phyloP scores from a whole-genome alignment of 2,113 vertebrate species.

The Colinus virginianus region DNA sequence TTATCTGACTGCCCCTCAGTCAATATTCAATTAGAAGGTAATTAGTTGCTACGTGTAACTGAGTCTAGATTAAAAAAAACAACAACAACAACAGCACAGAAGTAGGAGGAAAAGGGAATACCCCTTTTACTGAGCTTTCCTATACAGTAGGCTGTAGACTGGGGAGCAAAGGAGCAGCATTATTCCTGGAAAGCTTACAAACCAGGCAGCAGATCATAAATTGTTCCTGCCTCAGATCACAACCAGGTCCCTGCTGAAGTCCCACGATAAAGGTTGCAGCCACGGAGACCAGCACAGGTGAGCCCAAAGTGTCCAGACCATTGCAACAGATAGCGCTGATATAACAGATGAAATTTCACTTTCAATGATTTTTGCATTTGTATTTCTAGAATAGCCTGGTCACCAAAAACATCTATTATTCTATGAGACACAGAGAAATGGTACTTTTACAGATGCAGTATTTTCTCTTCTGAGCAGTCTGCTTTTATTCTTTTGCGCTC shows the following conservation, averaged over 20 bases:
- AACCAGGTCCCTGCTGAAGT: not conserved
- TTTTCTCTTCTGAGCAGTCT: conserved; percentile 44
- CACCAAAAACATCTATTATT: not conserved
- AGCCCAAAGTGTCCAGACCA: not conserved
- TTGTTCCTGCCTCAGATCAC: not conserved
- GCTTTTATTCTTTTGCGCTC: conserved; percentile 24
- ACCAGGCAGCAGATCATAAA: not conserved
- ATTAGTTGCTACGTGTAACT: conserved; percentile 12
- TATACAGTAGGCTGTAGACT: not conserved
- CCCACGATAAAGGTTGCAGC: accelerated
- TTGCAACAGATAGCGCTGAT: not conserved
- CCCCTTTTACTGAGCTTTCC: not conserved
- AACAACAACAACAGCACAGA: not conserved
- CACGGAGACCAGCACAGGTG: not conserved
- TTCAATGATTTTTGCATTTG: not conserved
- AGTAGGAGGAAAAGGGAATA: not conserved
- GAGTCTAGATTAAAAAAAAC: not conserved
- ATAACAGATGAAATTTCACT: not conserved
- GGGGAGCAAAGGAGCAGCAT: not conserved
- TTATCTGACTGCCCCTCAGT: not conserved
- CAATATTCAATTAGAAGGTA: conserved; percentile 39
- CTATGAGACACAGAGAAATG: not conserved
- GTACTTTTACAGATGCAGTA: not conserved
- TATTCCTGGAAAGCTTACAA: not conserved
- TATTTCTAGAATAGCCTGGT: not conserved